These are phyloP conservation scores for Hypsibius dujardini DNA, from an alignment of 1,140 invertebrate genomes.

Conservation along the genomic window DNA sequence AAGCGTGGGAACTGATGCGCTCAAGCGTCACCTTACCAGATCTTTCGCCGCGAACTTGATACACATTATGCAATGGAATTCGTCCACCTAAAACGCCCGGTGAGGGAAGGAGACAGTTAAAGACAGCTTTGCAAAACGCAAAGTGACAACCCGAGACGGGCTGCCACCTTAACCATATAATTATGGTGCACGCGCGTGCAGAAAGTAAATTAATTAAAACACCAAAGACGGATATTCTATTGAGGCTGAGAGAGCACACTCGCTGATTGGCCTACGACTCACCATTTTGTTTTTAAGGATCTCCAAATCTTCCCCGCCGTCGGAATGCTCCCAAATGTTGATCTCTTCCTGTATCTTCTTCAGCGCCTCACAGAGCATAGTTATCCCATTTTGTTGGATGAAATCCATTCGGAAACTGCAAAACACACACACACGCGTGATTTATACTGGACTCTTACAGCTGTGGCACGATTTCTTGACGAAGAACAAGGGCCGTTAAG, in stretches of 20 bases:
- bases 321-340: neutral
- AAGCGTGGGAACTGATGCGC: no score
- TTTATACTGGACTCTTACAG: no score
- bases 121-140: no score
- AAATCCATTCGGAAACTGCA: constrained; percentile 15
- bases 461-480: no score
- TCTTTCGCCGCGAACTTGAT: constrained; percentile 3
- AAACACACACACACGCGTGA: neutral
- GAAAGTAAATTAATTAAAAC: constrained; percentile 1
- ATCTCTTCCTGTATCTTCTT: constrained; percentile 2
- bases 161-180: no score
- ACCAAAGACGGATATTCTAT: neutral
- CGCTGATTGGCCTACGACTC: neutral
- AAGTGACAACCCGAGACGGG: no score
- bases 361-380: neutral
- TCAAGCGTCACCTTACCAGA: neutral
- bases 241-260: neutral
- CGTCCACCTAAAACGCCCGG: neutral
- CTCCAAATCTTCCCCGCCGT: neutral
- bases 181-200: neutral
- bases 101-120: neutral
- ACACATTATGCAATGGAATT: constrained; percentile 15
- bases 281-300: constrained; percentile 14
- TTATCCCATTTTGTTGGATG: neutral
- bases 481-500: no score